A percentile compares a stretch with the other conserved stretches of the same genome.
Evolutionary conservation across 1,140 invertebrate genomes (phyloP).

Genomic region (Lerema accius): DNA sequence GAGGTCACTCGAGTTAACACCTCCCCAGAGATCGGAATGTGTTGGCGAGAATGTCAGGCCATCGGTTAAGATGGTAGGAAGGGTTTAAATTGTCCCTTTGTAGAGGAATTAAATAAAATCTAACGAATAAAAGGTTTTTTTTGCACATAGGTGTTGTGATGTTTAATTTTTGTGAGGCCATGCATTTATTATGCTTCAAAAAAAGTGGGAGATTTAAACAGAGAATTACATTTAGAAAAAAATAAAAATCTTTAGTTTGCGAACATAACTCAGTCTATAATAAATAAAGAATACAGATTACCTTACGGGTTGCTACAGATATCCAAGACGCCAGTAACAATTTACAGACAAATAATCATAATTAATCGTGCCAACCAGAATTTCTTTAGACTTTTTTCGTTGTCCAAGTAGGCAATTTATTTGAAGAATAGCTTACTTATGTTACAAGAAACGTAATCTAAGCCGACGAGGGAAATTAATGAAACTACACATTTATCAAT

Average conservation of each 20-base stretch:
- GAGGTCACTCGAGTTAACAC: slow-evolving; percentile 18
- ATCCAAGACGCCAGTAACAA: too few species aligned
- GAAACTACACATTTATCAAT: slow-evolving; percentile 21
- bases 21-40: neutral
- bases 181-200: too few species aligned
- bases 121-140: too few species aligned
- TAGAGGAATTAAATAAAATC: neutral
- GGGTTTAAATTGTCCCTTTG: neutral
- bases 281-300: too few species aligned
- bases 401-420: slow-evolving; percentile 22
- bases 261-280: too few species aligned
- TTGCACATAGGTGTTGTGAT: too few species aligned
- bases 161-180: too few species aligned
- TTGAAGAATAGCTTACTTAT: slow-evolving; percentile 24
- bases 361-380: neutral
- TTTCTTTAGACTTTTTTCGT: slow-evolving; percentile 14
- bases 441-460: slow-evolving; percentile 21
- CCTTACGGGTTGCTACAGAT: too few species aligned
- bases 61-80: neutral
- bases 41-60: neutral
- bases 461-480: slow-evolving; percentile 17
- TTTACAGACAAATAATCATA: neutral
- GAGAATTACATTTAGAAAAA: too few species aligned
- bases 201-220: too few species aligned
- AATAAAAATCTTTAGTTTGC: too few species aligned